Evolutionary conservation across 2,797 vertebrate species (phyloP), one percentile per base, ranked within the genome.

Genomic region (Sparus aurata): DNA sequence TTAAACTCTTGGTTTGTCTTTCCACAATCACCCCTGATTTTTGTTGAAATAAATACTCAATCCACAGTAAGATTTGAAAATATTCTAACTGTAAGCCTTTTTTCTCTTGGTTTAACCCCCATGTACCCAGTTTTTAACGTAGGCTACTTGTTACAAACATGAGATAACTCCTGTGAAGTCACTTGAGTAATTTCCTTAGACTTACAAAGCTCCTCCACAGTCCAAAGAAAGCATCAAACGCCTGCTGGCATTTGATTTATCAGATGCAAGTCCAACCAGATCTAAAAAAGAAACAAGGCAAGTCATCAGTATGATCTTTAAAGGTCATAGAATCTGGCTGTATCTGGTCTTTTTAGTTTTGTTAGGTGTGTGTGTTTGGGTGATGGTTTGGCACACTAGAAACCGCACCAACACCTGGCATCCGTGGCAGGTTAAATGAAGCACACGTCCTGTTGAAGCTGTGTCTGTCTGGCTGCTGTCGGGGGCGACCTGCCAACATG

Each of bases 341-440:
- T 3, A 63, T 77, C 16, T 64, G 12, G 13, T 45, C 12, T 13
- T 58, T 22, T 27, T 34, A 16, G 17, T 20, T 45, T 38, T 60
- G 46, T 15, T 20, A 5, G 12, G 22, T 38, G 10, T 49, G 12
- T 3, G 15, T 58, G 22, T 60, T 13, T 13, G 12, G 43, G 13
- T 38, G 49, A 47, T 45, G 22, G 46, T 7, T 13, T 16, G 25
- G 34, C 6, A 34, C 38, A 49, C 12, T 49, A 13, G 27, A n/a
- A 58, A 54, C n/a, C 47, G 20, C 22, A 70, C 1, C 10, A 34
- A 38, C 27, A 58, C 58, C 18, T 66, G 47, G 38, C 50, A 63
- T 69, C 38, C 53, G 59, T 5, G 20, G 63, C 22, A 65, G 53
- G 69, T 80, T 66, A 62, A 82, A 69, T 82, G 73, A 80, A 77